Evolutionary conservation across 2,888 invertebrate species (phyloP), one percentile per base, ranked within the genome.

Genomic region (Drosophila neonasuta): DNA sequence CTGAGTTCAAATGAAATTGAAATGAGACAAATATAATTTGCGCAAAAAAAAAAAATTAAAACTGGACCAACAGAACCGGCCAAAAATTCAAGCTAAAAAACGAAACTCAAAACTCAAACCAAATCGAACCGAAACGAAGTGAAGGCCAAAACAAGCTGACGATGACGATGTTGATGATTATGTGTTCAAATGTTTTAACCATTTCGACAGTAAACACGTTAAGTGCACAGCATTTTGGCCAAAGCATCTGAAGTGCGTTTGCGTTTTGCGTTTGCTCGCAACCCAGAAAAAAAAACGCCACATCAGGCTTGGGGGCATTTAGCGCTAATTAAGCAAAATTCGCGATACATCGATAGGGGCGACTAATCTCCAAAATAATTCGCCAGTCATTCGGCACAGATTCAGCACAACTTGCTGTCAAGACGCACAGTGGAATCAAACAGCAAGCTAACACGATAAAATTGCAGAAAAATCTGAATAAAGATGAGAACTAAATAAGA

Each of bases 371-470:
- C 71, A 64, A 70, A 46, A 52, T 46, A 49, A 56, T 52, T 60
- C 34, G 56, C 42, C 39, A 34, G 54, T 75, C 76, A 73, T 61
- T 45, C 56, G 71, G 29, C 75, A 69, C 48, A 41, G 45, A 41
- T 59, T 30, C 11, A 49, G 11, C 41, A 36, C 44, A 42, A 17
- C 15, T 41, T 20, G 20, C 24, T 7, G 15, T 13, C 17, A 57
- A 9, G n/a, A 46, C 15, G 75, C 55, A 72, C 72, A 41, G 64
- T 75, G 64, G 75, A n/a, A 15, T 8, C 8, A 48, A 20, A 4
- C 3, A 11, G 7, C 5, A 24, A 17, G 8, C 10, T 10, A 29
- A n/a, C 7, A 4, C 3, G 5, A 3, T 9, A 5, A 39, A 5
- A 11, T 6, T 51, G 32, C 20, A 5, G 20, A 20, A 20, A 20